Base-by-base conservation (phyloP, 2,888 invertebrate genomes). In the Dimorphilus gyrociliatus region DNA sequence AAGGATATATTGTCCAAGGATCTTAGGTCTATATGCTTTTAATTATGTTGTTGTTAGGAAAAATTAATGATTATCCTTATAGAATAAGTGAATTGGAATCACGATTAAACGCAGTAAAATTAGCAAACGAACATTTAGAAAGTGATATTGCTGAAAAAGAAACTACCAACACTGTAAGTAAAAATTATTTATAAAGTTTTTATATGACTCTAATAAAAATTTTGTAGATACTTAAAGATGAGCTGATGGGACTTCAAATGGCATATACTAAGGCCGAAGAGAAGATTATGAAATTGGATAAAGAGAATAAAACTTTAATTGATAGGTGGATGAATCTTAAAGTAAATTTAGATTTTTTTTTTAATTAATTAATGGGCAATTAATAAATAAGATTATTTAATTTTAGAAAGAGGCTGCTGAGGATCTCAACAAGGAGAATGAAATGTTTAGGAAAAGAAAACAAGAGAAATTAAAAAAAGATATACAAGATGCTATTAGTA, bases 391-490 rank as follows among this genome's bases (percentile, higher is more conserved):
- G 46, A 72, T 88, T 48, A 81, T 90, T 63, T 78, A 78, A 45
- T 78, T 82, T 58, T 92, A 94, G 66, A 76, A 55, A 19, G 78
- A 80, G 65, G 88, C 88, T 69, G 92, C 90, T 1, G 90, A 92
- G 53, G 78, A 78, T 64, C 74, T 94, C 73, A 94, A 94, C 56
- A 81, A 82, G 66, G 88, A 92, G 64, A 92, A 92, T 68, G 92
- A 92, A 62, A 25, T 35, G 3, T 29, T 78, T 76, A 57, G 67
- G 85, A 86, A 63, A 10, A 23, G 15, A 19, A 78, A 77, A 58
- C 44, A 42, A 29, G 17, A 36, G 27, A 41, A 42, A 45, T 39
- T 90, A 58, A 77, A 81, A 53, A 78, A 79, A 58, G 86, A 90
- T 51, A 65, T 92, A 27, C 84, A 84, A 63, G 88, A 88, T 54